Evolutionary conservation across 2,113 vertebrate genomes (phyloP).

Genomic region (Callionymus lyra): DNA sequence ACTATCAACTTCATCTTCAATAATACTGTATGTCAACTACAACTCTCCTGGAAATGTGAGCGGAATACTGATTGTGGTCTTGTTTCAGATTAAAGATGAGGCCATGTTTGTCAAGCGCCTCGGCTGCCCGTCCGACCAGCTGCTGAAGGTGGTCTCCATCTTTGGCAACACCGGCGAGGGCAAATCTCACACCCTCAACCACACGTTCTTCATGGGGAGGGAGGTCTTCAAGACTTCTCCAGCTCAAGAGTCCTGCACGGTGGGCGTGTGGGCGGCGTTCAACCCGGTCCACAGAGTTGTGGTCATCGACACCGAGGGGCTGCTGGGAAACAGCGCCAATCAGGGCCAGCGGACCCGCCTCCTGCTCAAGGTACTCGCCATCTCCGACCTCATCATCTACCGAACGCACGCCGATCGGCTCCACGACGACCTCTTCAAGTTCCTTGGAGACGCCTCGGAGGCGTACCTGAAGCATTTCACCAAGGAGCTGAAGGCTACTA

Average conservation of each 20-base stretch:
- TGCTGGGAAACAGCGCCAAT: constrained; percentile 89
- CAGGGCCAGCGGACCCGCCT: constrained; percentile 93
- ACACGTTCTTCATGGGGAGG: constrained; percentile 92
- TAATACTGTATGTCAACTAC: no score
- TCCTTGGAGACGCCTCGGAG: constrained; percentile 92
- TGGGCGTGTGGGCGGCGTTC: constrained; percentile 94
- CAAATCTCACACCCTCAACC: constrained; percentile 97
- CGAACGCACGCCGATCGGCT: constrained; percentile 94
- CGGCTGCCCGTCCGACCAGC: constrained; percentile 79
- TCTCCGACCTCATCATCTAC: constrained; percentile 96
- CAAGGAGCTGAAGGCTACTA: constrained; percentile 95
- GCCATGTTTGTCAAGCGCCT: constrained; percentile 83
- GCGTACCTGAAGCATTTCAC: constrained; percentile 98
- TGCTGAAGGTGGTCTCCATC: constrained; percentile 96
- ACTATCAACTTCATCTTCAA: neutral
- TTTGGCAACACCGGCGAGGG: constrained; percentile 98
- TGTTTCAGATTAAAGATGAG: constrained; percentile 79
- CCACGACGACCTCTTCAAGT: constrained; percentile 99
- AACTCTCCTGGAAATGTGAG: neutral
- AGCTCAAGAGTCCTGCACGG: constrained; percentile 93
- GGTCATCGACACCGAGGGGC: constrained; percentile 93
- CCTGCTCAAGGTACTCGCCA: constrained; percentile 91
- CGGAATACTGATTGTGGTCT: neutral
- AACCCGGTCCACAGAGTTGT: constrained; percentile 86
- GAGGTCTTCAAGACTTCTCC: constrained; percentile 97